Evolutionary conservation across 2,797 vertebrate species (phyloP), one percentile per base, ranked within the genome.

Genomic region (Chaunax sp.): DNA sequence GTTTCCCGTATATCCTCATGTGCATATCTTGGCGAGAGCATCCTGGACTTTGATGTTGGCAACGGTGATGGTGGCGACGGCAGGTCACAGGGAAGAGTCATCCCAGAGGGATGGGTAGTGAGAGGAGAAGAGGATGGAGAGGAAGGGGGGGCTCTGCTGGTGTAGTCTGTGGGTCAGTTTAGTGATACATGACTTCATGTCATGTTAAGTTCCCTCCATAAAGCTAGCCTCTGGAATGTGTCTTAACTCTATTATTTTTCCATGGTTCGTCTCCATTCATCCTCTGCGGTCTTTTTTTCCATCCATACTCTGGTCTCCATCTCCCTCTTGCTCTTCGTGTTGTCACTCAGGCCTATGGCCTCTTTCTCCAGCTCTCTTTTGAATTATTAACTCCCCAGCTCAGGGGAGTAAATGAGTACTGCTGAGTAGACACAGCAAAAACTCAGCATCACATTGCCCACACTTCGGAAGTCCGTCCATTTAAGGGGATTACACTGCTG

Each of bases 331-430:
- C 60, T 70, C 51, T 43, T 30, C 15, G 15, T 65, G 81, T 80
- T 90, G 85, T 89, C 90, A 84, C 77, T 89, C 85, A 72, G 75
- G 75, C 81, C 81, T 61, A 58, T 81, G 82, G 72, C 85, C 86
- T 79, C 77, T 83, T 82, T 84, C 75, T 86, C 78, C 73, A 71
- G 71, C 75, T 85, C 83, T 77, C 87, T 90, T 90, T 88, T 94
- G 89, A 93, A 94, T 94, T 91, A 94, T 94, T 94, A 92, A 93
- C 90, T 92, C 84, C 71, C 61, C 69, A 72, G 88, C 89, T 93
- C 87, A 84, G 83, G 79, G 85, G 83, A 85, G 84, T 90, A 89
- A 94, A 92, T 88, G 70, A 82, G 80, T 91, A 84, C 83, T 93
- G 92, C 92, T 94, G 92, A 93, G 86, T 92, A 75, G 92, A 92